Conservation (phyloP, 2,888 invertebrate genomes). For the Toxonevra muliebris region DNA sequence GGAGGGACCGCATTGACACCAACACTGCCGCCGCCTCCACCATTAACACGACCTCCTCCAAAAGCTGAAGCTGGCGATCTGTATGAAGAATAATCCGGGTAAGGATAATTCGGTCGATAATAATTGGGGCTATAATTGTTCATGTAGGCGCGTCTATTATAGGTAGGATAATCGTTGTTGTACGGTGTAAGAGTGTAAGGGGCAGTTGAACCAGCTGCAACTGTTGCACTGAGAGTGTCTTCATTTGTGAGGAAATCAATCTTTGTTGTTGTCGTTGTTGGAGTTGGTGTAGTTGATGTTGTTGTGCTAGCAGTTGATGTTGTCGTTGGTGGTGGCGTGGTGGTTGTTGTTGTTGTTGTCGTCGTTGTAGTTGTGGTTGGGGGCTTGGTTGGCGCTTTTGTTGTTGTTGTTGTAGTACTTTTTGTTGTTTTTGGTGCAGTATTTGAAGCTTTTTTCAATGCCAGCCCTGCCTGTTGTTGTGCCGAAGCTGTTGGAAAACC, state of each 20-base stretch:
- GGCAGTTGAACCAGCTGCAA: neutral
- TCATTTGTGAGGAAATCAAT: slow-evolving; percentile 32
- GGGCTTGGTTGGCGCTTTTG: slow-evolving; percentile 40
- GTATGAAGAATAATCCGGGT: slow-evolving; percentile 57
- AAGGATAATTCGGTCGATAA: slow-evolving; percentile 59
- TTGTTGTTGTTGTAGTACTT: slow-evolving; percentile 20
- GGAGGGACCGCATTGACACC: neutral
- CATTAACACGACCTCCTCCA: slow-evolving; percentile 9
- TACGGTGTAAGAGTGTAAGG: slow-evolving; percentile 31
- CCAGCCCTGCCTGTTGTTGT: slow-evolving; percentile 19
- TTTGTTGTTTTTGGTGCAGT: slow-evolving; percentile 34
- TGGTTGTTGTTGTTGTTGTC: slow-evolving; percentile 24
- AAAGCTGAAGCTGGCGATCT: slow-evolving; percentile 41
- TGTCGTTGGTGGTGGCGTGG: slow-evolving; percentile 30
- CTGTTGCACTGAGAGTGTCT: slow-evolving; percentile 21
- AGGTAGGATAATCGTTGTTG: slow-evolving; percentile 50
- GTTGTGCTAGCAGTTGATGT: slow-evolving; percentile 35
- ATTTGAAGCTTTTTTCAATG: neutral
- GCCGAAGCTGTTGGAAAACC: slow-evolving; percentile 10
- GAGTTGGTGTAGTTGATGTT: slow-evolving; percentile 17
- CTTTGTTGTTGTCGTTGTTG: slow-evolving; percentile 29
- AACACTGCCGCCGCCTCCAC: neutral
- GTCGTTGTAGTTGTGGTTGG: slow-evolving; percentile 35
- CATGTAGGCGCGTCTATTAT: slow-evolving; percentile 52
- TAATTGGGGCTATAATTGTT: slow-evolving; percentile 50